Evolutionary conservation across 2,113 vertebrate genomes (phyloP), one percentile per base, ranked within the genome.

Genomic region (Epinephelus moara): DNA sequence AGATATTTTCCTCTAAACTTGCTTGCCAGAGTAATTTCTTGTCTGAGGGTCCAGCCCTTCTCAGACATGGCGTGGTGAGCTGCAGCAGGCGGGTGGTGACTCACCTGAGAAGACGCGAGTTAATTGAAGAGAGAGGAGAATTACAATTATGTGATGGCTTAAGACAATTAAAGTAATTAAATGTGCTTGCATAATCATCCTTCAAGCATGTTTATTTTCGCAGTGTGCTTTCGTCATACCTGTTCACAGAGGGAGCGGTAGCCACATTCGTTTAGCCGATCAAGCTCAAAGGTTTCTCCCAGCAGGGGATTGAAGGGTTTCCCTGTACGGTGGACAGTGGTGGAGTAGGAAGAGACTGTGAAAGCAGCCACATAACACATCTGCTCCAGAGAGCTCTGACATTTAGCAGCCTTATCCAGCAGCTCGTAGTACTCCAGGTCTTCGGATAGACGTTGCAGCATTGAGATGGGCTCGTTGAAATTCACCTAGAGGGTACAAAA

Each of bases 1-100:
- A 99, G 96, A 85, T 99, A 99, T 97, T 99, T 99, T n/a, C 98
- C 98, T 71, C 98, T 96, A 71, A 99, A 99, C 70, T 99, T 99
- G 98, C 98, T 99, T 94, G 98, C 97, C 90, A 99, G 94, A 60
- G 97, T 96, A 19, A 99, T 99, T 85, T 99, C 98, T 88, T 99
- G 98, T 69, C 96, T 96, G 63, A 99, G 94, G 0, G 95, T 97
- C 98, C 98, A 99, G 78, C 98, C 98, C 6, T 97, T 94, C 82
- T 95, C 97, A 85, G 98, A 99, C 69, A 97, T 92, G 0, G 96
- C 97, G 0, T 99, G 97, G 92, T 99, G 98, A 1, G 98, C 98
- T 0, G 98, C 98, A 0, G 98, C 98, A 0, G 98, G 98, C 0
- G 98, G 98, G 62, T 99, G 98, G 91, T 99, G 98, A 85, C 98